Percentiles rank a stretch among this genome's conserved stretches.
These are phyloP conservation scores for Prionailurus viverrinus DNA, from an alignment of 2,113 vertebrate genomes.

Conservation along the genomic window DNA sequence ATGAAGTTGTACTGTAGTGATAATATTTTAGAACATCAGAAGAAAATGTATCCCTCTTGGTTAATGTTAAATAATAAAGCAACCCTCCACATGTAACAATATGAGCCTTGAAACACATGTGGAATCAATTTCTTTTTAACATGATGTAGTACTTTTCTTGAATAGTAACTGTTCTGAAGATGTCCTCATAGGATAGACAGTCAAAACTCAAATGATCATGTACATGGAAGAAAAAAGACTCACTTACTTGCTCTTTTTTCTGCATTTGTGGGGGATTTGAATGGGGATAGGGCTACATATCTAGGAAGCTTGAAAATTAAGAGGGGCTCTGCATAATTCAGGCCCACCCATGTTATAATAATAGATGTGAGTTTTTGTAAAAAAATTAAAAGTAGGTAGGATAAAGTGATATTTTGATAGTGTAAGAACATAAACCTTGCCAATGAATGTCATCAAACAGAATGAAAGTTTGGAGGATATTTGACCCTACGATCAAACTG, in stretches of 20 bases:
- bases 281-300: neutral
- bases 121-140: neutral
- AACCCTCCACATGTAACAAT: neutral
- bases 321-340: neutral
- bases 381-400: neutral
- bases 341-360: neutral
- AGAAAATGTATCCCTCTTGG: neutral
- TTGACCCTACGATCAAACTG: neutral
- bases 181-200: neutral
- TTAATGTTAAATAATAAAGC: slow-evolving; percentile 42
- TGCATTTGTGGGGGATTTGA: neutral
- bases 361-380: neutral
- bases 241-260: neutral
- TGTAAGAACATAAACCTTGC: neutral
- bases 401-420: neutral
- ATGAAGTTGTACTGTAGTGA: neutral
- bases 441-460: neutral
- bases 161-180: neutral
- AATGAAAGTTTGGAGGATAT: neutral
- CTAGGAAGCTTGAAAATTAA: neutral
- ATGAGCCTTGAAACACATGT: neutral
- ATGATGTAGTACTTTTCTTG: neutral
- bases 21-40: slow-evolving; percentile 39
- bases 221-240: neutral
- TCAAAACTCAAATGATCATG: neutral